Evolutionary conservation across 2,888 invertebrate species (phyloP).

Genomic region (Drosophila nr. medialis): DNA sequence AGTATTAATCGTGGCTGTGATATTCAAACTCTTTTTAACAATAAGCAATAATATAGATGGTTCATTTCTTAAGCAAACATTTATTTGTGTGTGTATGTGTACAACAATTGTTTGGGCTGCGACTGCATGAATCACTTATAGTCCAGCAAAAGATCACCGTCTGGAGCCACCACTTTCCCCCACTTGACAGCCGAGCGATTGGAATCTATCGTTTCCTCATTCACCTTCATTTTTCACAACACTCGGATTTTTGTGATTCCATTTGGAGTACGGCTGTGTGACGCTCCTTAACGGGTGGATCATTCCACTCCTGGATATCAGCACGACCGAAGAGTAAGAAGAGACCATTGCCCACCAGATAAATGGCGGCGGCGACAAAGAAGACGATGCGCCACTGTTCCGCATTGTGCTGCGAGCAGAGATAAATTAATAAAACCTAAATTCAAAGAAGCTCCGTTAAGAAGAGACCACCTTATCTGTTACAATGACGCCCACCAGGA

Average conservation of each 20-base stretch:
- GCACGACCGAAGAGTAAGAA: conserved; percentile 89
- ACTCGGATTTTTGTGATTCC: conserved; percentile 63
- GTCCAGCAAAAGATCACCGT: background rate
- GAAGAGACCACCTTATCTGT: conserved; percentile 87
- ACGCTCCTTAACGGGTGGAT: conserved; percentile 81
- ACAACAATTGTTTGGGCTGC: background rate
- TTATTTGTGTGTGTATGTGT: background rate
- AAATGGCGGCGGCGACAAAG: conserved; percentile 89
- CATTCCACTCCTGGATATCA: conserved; percentile 90
- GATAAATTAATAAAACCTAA: conserved; percentile 26
- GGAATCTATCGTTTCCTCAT: background rate
- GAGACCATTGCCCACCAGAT: conserved; percentile 89
- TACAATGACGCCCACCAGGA: conserved; percentile 89
- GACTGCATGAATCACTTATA: too few species aligned
- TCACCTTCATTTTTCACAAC: conserved; percentile 12
- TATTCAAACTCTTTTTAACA: too few species aligned
- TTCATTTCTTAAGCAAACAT: background rate
- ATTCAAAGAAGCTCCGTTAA: rapidly evolving
- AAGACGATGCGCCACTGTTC: conserved; percentile 91
- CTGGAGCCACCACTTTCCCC: background rate
- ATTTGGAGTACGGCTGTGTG: conserved; percentile 72
- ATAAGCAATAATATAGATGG: background rate
- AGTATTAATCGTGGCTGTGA: too few species aligned
- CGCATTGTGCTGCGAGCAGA: conserved; percentile 86
- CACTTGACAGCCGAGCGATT: background rate